Conservation (phyloP, 2,113 vertebrate genomes). For the Herpailurus yagouaroundi region DNA sequence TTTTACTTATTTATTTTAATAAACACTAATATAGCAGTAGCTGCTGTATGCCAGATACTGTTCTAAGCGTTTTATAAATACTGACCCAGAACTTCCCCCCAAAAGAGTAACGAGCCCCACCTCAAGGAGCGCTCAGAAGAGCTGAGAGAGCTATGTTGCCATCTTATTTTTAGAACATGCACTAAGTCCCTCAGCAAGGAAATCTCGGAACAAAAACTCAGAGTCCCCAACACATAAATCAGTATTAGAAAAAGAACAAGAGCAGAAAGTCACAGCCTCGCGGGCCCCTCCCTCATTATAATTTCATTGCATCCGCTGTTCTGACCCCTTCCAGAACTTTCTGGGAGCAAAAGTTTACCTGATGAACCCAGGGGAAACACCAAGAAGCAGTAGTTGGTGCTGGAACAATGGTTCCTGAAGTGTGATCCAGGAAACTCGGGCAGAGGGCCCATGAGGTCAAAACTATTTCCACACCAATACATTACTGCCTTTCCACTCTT, state of each 20-base stretch:
- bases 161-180: slow-evolving; percentile 26
- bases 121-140: background rate
- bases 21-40: background rate
- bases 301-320: background rate
- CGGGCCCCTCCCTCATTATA: background rate
- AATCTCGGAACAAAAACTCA: background rate
- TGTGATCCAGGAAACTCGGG: background rate
- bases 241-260: background rate
- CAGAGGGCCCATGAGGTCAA: background rate
- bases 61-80: slow-evolving; percentile 18
- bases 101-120: background rate
- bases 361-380: background rate
- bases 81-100: background rate
- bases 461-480: background rate
- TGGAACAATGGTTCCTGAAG: background rate
- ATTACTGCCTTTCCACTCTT: background rate
- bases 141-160: background rate
- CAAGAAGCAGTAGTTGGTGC: too few species aligned
- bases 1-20: slow-evolving; percentile 51
- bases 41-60: background rate
- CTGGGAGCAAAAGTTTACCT: background rate
- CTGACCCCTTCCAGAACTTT: background rate
- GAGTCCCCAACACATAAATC: background rate
- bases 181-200: background rate
- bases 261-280: background rate